These are phyloP conservation scores for Riparia riparia DNA, from an alignment of 2,113 vertebrate species.

Conservation along the genomic window DNA sequence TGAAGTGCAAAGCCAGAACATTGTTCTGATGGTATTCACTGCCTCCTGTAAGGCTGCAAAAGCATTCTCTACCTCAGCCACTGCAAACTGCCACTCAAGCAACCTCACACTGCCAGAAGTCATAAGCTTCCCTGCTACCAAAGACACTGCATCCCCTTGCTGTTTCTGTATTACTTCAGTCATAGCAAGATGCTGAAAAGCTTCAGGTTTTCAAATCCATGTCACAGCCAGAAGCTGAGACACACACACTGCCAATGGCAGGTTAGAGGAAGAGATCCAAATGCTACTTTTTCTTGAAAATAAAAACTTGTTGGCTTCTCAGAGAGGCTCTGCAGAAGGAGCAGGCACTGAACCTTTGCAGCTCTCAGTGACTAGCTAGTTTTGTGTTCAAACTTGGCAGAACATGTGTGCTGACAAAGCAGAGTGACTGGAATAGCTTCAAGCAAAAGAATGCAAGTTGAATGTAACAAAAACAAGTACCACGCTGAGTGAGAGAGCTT, in stretches of 20 bases:
- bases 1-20: neutral
- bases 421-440: neutral
- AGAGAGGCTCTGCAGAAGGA: neutral
- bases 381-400: neutral
- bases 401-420: accelerated
- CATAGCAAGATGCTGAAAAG: neutral
- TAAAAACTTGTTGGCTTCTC: neutral
- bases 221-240: neutral
- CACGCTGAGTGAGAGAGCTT: neutral
- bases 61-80: neutral
- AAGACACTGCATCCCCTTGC: neutral
- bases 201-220: neutral
- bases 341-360: neutral
- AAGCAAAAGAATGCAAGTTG: neutral
- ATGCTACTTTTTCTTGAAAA: neutral
- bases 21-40: neutral
- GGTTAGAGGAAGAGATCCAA: neutral
- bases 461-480: neutral
- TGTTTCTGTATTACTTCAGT: neutral
- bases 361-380: neutral
- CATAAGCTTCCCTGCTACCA: neutral
- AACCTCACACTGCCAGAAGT: neutral
- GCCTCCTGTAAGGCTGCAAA: neutral
- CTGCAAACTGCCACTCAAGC: neutral
- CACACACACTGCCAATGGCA: neutral